Evolutionary conservation across 2,888 invertebrate species (phyloP).

Genomic region (Lepidocyrtoides sp.): DNA sequence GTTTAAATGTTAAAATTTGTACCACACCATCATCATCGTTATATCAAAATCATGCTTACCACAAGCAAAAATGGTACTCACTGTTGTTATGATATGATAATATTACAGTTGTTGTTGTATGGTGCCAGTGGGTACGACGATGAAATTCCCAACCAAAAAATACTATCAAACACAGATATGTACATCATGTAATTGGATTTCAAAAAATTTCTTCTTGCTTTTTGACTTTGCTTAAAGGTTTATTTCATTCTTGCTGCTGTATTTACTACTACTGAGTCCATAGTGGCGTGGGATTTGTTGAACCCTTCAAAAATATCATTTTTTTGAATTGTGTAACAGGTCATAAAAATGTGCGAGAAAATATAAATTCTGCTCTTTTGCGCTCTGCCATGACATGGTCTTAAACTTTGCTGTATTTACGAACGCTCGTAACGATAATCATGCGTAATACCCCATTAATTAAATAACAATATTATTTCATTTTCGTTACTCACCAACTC

Average conservation of each 20-base stretch:
- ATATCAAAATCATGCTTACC: too few species aligned
- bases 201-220: not conserved
- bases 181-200: not conserved
- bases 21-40: not conserved
- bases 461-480: slow-evolving; percentile 40
- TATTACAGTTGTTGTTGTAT: not conserved
- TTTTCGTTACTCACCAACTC: slow-evolving; percentile 14
- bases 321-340: slow-evolving; percentile 60
- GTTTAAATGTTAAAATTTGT: not conserved
- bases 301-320: slow-evolving; percentile 44
- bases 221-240: not conserved
- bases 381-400: not conserved
- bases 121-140: slow-evolving; percentile 16
- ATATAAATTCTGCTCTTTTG: slow-evolving; percentile 21
- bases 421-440: not conserved
- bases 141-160: slow-evolving; percentile 47
- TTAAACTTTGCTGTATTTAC: not conserved
- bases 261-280: too few species aligned
- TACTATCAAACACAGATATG: not conserved
- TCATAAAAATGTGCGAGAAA: slow-evolving; percentile 67
- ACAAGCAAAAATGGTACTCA: not conserved
- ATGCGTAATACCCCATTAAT: slow-evolving; percentile 59
- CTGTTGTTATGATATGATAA: not conserved
- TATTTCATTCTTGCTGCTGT: not conserved
- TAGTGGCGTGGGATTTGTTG: slow-evolving; percentile 45